Percentiles rank a stretch among this genome's conserved stretches.
These are phyloP conservation scores for Elephas maximus DNA, from an alignment of 2,113 vertebrate species.

Conservation along the genomic window DNA sequence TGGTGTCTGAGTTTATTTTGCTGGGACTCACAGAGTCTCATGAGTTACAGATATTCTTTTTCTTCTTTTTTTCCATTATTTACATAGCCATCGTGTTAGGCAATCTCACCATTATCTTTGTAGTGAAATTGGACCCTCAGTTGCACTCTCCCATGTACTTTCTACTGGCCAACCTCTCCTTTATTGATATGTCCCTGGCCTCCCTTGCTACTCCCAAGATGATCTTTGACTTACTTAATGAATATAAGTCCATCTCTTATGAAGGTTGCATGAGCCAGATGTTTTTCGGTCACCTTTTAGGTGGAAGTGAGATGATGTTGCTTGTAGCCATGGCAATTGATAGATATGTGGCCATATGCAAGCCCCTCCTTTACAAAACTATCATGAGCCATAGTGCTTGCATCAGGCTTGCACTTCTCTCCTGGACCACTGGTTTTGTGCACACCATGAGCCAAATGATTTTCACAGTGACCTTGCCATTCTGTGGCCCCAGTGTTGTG, in stretches of 20 bases:
- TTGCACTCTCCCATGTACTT: conserved; percentile 57
- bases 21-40: conserved; percentile 42
- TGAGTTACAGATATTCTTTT: conserved; percentile 61
- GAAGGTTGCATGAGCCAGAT: conserved; percentile 76
- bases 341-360: conserved; percentile 77
- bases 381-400: conserved; percentile 63
- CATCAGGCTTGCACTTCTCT: conserved; percentile 36
- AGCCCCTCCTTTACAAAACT: conserved; percentile 72
- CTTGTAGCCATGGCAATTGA: conserved; percentile 79
- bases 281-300: conserved; percentile 78
- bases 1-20: conserved; percentile 67
- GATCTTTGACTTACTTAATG: conserved; percentile 59
- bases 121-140: conserved; percentile 51
- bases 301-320: conserved; percentile 77
- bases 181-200: conserved; percentile 74
- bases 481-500: conserved; percentile 78
- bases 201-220: conserved; percentile 81
- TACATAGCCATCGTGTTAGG: conserved; percentile 44
- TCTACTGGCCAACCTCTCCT: conserved; percentile 72
- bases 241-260: conserved; percentile 68
- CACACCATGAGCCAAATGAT: conserved; percentile 73
- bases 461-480: conserved; percentile 72
- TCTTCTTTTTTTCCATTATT: conserved; percentile 41
- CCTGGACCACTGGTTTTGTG: conserved; percentile 74
- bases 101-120: conserved; percentile 67